Conservation (phyloP, 2,888 invertebrate species). For the Melanchra persicariae region DNA sequence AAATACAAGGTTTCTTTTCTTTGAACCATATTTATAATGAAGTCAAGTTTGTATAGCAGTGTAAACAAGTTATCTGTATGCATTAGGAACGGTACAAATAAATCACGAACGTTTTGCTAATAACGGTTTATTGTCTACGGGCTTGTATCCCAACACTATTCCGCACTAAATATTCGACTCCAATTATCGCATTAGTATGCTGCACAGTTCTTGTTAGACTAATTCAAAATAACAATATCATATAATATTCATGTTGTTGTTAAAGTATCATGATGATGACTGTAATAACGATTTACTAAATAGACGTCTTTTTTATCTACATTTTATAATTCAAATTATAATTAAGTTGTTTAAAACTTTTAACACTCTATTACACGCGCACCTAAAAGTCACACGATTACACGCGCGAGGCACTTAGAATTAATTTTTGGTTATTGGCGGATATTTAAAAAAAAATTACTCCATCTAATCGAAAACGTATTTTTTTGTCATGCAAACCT, state of each 20-base stretch:
- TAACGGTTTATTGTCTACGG: slow-evolving; percentile 70
- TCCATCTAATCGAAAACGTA: too few relatives aligned
- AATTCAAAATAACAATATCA: slow-evolving; percentile 66
- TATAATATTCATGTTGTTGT: slow-evolving; percentile 54
- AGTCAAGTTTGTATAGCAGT: slow-evolving; percentile 16
- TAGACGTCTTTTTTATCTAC: background rate
- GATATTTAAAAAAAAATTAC: too few relatives aligned
- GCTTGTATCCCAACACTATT: slow-evolving; percentile 61
- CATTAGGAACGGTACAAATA: slow-evolving; percentile 67
- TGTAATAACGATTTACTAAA: background rate
- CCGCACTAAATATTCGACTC: slow-evolving; percentile 67
- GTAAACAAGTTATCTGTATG: slow-evolving; percentile 67
- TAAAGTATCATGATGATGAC: slow-evolving; percentile 38
- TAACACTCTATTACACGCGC: too few relatives aligned
- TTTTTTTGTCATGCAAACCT: too few relatives aligned
- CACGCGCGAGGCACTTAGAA: too few relatives aligned
- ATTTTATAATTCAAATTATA: background rate
- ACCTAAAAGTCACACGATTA: too few relatives aligned
- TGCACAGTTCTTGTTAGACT: slow-evolving; percentile 65
- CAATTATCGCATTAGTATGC: slow-evolving; percentile 71
- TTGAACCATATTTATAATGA: background rate
- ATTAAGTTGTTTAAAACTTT: too few relatives aligned
- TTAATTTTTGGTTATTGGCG: too few relatives aligned
- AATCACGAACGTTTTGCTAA: slow-evolving; percentile 72
- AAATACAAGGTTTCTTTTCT: background rate